Evolutionary conservation across 2,888 invertebrate genomes (phyloP), one percentile per base, ranked within the genome.

Genomic region (Plagodis dolabraria): DNA sequence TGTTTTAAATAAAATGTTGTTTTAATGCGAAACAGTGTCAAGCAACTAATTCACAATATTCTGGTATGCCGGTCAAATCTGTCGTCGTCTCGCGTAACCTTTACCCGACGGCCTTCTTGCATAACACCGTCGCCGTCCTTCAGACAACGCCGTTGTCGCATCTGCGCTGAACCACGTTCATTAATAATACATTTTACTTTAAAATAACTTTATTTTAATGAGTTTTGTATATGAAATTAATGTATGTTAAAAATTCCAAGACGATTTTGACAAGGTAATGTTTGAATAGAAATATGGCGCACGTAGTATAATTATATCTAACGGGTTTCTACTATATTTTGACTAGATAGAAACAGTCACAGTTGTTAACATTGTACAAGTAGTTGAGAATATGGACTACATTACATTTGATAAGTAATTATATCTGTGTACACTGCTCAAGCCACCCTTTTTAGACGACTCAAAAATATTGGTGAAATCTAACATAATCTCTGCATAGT

Each of bases 81-180:
- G 67, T 71, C 65, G 49, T 34, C 53, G 48, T 22, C 22, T 22
- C 22, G 63, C 60, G 64, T 61, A 62, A 72, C 72, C 71, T 71
- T 67, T 71, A 63, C 63, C 53, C 54, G 51, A 40, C 45, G 64
- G 67, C 64, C 71, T 70, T 70, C 64, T 70, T 72, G 70, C 70
- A 65, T 69, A 68, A 65, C 60, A 33, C 47, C 61, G 64, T 70
- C 60, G 33, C 47, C 61, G 64, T 70, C 62, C 65, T 69, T 69
- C 67, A 60, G 49, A 35, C 52, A 7, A 42, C 43, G 38, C 8
- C 36, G 33, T 36, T 47, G 62, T 63, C 49, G 67, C 71, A 69
- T 71, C 69, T 68, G 57, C 12, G 53, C 58, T 60, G 36, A 57
- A 48, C 52, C 35, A 36, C 33, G 46, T 47, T 62, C 46, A 62